phyloP scores from a whole-genome alignment of 2,113 vertebrate species.

The Phyllopteryx taeniolatus region DNA sequence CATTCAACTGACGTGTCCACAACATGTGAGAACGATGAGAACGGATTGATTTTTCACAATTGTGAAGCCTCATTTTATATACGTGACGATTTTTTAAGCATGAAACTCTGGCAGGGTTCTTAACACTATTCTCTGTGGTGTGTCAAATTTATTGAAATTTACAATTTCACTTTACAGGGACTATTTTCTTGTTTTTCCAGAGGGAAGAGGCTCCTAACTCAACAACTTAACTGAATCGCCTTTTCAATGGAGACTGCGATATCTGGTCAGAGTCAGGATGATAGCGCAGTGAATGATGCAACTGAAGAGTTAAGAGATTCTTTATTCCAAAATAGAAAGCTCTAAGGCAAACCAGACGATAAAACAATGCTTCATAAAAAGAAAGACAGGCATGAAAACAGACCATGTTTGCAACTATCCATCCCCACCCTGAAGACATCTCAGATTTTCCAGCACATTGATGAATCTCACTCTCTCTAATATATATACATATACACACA shows the following conservation, averaged over 20 bases:
- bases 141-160: background rate
- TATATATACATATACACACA: background rate
- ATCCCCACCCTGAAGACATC: background rate
- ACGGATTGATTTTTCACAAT: too few relatives aligned
- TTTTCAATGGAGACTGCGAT: background rate
- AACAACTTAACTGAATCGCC: background rate
- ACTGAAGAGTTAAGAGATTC: conserved; percentile 57
- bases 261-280: background rate
- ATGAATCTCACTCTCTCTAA: background rate
- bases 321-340: conserved; percentile 78
- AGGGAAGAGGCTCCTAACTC: conserved; percentile 51
- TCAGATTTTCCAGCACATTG: background rate
- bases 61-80: background rate
- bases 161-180: background rate
- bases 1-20: too few relatives aligned
- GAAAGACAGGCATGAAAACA: conserved; percentile 47
- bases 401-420: background rate
- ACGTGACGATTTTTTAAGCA: background rate
- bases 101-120: background rate
- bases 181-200: conserved; percentile 41
- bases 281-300: background rate
- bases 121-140: background rate
- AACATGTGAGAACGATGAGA: too few relatives aligned
- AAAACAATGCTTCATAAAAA: conserved; percentile 56
- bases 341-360: conserved; percentile 70